Conservation (phyloP, 2,888 invertebrate species). For the Xanthorhoe designata region DNA sequence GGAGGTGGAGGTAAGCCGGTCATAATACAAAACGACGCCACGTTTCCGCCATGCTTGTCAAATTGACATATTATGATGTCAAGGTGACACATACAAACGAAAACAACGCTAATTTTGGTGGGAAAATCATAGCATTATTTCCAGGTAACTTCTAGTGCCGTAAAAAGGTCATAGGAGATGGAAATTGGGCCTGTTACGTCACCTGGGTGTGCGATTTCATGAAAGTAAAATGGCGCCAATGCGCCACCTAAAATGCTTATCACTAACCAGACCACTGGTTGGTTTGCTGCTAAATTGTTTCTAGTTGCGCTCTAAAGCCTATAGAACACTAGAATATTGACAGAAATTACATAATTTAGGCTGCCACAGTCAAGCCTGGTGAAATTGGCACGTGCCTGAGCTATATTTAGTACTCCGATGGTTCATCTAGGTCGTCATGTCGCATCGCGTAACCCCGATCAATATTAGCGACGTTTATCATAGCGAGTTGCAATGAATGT, state of each 20-base stretch:
- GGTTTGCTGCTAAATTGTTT: slow-evolving; percentile 12
- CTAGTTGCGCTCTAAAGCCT: not conserved
- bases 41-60: slow-evolving; percentile 86
- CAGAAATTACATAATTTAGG: slow-evolving; percentile 43
- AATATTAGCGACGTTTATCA: slow-evolving; percentile 47
- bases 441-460: slow-evolving; percentile 55
- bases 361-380: slow-evolving; percentile 32
- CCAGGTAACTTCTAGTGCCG: slow-evolving; percentile 35
- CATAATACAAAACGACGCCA: slow-evolving; percentile 79
- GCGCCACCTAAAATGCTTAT: slow-evolving; percentile 54
- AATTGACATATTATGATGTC: slow-evolving; percentile 82
- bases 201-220: slow-evolving; percentile 64
- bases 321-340: slow-evolving; percentile 13
- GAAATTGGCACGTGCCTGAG: slow-evolving; percentile 71
- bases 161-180: slow-evolving; percentile 44
- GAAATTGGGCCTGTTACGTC: slow-evolving; percentile 78
- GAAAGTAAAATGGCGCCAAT: slow-evolving; percentile 85
- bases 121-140: slow-evolving; percentile 57
- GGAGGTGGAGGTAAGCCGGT: slow-evolving; percentile 82
- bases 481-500: not conserved
- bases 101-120: slow-evolving; percentile 72
- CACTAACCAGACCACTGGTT: slow-evolving; percentile 24
- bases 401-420: slow-evolving; percentile 78
- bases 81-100: slow-evolving; percentile 84
- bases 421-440: slow-evolving; percentile 54